Evolutionary conservation across 2,797 vertebrate genomes (phyloP).

Genomic region (Falco columbarius): DNA sequence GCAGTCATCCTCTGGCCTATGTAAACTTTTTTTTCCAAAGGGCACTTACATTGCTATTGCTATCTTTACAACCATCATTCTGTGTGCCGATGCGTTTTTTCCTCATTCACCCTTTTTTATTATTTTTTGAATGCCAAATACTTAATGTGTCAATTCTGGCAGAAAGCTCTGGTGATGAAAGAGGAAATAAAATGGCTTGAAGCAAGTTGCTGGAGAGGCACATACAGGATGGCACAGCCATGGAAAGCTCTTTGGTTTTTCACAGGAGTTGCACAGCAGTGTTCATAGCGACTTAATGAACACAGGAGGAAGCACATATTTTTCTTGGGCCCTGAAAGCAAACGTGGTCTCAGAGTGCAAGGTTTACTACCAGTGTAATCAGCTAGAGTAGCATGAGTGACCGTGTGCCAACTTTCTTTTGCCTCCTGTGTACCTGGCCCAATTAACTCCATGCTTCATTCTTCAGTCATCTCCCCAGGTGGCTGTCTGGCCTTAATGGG

Average conservation of each 20-base stretch:
- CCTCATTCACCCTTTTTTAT: neutral
- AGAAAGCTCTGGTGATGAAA: neutral
- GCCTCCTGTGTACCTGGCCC: neutral
- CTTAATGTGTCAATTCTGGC: neutral
- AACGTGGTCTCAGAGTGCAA: neutral
- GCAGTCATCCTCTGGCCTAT: neutral
- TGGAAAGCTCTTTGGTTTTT: neutral
- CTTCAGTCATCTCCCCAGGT: constrained; percentile 25
- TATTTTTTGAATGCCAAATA: neutral
- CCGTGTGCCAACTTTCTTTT: neutral
- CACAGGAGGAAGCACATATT: constrained; percentile 8
- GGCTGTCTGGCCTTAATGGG: neutral
- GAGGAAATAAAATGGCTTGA: neutral
- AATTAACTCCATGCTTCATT: constrained; percentile 51
- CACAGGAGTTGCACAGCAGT: accelerated
- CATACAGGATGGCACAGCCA: neutral
- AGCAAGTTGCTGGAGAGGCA: neutral
- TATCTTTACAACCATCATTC: neutral
- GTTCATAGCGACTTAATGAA: neutral
- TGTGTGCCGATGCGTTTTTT: neutral
- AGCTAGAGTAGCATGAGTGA: neutral
- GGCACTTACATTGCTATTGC: neutral
- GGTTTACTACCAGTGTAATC: constrained; percentile 39
- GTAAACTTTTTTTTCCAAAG: neutral
- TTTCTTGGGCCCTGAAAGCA: constrained; percentile 1